Conservation (phyloP, 2,113 vertebrate genomes). For the Ifrita kowaldi region DNA sequence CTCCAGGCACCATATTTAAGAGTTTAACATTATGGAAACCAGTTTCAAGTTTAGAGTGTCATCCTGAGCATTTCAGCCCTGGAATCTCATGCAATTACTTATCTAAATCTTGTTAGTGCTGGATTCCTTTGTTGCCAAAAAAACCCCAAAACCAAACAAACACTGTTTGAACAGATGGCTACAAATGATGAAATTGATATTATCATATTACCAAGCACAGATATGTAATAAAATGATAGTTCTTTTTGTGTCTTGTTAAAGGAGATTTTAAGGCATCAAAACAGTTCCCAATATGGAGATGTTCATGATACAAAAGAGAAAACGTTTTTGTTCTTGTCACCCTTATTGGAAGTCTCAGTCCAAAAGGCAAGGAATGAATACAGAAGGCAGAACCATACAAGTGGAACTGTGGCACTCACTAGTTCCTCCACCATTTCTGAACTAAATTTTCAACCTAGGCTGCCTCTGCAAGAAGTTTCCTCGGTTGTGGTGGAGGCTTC, state of each 20-base stretch:
- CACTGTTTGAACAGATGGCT: not conserved
- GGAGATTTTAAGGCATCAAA: not conserved
- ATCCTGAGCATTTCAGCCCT: not conserved
- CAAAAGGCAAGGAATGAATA: not conserved
- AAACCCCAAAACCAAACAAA: not conserved
- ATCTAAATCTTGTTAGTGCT: not conserved
- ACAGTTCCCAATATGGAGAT: not conserved
- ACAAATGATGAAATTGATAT: not conserved
- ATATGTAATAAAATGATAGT: not conserved
- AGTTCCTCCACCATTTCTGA: not conserved
- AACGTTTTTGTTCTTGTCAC: not conserved
- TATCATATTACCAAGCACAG: not conserved
- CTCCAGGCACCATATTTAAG: not conserved
- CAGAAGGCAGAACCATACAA: not conserved
- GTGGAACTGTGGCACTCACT: not conserved
- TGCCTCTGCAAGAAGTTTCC: not conserved
- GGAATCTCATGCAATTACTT: not conserved
- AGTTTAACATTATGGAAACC: not conserved
- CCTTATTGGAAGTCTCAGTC: not conserved
- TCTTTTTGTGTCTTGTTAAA: not conserved
- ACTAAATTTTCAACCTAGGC: not conserved
- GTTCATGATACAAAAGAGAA: not conserved
- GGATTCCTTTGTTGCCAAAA: not conserved
- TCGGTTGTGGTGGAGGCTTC: accelerated
- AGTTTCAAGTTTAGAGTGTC: not conserved